Evolutionary conservation across 2,797 vertebrate genomes (phyloP), one percentile per base, ranked within the genome.

Genomic region (Cirrhinus mrigala): DNA sequence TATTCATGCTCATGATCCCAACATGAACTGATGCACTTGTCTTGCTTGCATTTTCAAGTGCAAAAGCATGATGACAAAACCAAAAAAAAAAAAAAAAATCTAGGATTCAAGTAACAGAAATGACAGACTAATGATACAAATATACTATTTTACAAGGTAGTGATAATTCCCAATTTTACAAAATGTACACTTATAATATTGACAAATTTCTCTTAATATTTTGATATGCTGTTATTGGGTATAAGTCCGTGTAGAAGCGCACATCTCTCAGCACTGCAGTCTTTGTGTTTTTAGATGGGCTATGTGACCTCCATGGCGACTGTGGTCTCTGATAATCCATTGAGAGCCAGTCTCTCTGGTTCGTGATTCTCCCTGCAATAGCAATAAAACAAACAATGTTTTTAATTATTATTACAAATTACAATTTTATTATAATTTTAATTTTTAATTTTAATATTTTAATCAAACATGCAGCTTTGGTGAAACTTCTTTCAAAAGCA

Each of bases 81-180:
- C 95, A 90, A 96, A 96, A 96, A 96, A 96, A 95, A 96, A 95
- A 97, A 96, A 95, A 90, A 96, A 95, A 96, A 97, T 96, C 96
- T 96, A 96, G 95, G 96, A 96, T 97, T 96, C 96, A 97, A 96
- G 96, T 97, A 97, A 97, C 96, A 97, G 96, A 97, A 97, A 96
- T 96, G 95, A 97, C 96, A 87, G 89, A 97, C 96, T 96, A 96
- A 97, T 97, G 96, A 97, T 97, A 97, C 97, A 97, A 97, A 96
- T 96, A 97, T 97, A 96, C 95, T 97, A 97, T 97, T 96, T 97
- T 97, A 97, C 97, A 98, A 97, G 96, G 97, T 97, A 97, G 96
- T 97, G 97, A 97, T 97, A 97, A 85, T 94, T 94, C 96, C 96
- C 96, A 94, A 97, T 96, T 97, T 96, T 97, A 97, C 96, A 97